Conservation (phyloP, 2,888 invertebrate genomes). For the Apodemia mormo region DNA sequence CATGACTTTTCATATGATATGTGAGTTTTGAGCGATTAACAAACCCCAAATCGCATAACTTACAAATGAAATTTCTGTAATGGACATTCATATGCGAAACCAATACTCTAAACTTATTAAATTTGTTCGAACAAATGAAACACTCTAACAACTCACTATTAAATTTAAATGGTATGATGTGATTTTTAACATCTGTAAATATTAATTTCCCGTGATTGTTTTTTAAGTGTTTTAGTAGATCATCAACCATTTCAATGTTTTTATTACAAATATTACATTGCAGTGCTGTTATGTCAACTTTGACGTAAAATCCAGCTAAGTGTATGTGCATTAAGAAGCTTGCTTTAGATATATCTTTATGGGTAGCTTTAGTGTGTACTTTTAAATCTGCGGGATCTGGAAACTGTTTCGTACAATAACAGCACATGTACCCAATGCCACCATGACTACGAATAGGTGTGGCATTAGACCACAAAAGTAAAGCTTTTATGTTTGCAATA, state of each 20-base stretch:
- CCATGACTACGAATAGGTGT: conserved; percentile 48
- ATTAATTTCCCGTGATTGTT: conserved; percentile 50
- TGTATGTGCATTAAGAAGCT: conserved; percentile 34
- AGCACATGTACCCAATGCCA: conserved; percentile 39
- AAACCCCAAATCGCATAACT: conserved; percentile 45
- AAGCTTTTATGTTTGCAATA: conserved; percentile 13
- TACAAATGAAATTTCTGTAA: conserved; percentile 53
- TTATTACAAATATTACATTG: conserved; percentile 52
- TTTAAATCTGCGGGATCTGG: conserved; percentile 42
- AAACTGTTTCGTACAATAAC: conserved; percentile 39
- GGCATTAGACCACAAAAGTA: conserved; percentile 43
- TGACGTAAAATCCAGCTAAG: conserved; percentile 50
- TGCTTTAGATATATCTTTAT: conserved; percentile 30
- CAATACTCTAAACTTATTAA: conserved; percentile 43
- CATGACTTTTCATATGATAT: conserved; percentile 37
- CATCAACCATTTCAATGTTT: conserved; percentile 46
- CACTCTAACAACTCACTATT: conserved; percentile 44
- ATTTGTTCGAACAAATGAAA: conserved; percentile 45
- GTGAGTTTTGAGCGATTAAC: conserved; percentile 38
- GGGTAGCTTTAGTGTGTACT: conserved; percentile 34
- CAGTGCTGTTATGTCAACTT: conserved; percentile 57
- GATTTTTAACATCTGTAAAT: conserved; percentile 59
- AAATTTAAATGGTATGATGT: conserved; percentile 52
- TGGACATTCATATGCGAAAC: conserved; percentile 55
- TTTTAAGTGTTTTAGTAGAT: conserved; percentile 55